Evolutionary conservation across 2,113 vertebrate genomes (phyloP).

Genomic region (Xerus inauris): DNA sequence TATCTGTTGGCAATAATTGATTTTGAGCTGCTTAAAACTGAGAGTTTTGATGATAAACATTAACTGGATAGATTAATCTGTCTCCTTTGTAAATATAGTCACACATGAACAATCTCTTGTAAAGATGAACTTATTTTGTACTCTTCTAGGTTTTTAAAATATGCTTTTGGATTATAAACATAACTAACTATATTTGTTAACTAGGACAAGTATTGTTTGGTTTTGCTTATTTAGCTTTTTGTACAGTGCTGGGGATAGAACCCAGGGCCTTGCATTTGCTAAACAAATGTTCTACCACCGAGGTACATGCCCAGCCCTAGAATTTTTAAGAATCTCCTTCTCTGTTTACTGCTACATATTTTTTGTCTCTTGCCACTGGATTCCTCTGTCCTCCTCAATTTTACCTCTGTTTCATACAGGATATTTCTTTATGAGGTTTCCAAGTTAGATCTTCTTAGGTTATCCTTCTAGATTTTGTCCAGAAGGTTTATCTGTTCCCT

Average conservation of each 20-base stretch:
- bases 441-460: not conserved
- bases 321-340: not conserved
- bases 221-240: not conserved
- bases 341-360: not conserved
- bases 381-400: not conserved
- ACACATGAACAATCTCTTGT: not conserved
- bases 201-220: not conserved
- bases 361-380: not conserved
- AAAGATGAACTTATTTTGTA: slow-evolving; percentile 21
- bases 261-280: not conserved
- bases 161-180: not conserved
- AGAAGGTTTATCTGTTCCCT: slow-evolving; percentile 3
- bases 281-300: not conserved
- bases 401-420: not conserved
- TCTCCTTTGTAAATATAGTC: slow-evolving; percentile 30
- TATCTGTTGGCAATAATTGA: slow-evolving; percentile 38
- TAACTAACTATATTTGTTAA: slow-evolving; percentile 31
- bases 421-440: slow-evolving; percentile 17
- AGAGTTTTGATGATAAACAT: slow-evolving; percentile 45
- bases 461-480: not conserved
- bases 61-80: not conserved
- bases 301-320: not conserved
- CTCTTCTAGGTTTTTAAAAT: not conserved
- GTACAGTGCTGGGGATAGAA: not conserved
- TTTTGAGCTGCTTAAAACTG: slow-evolving; percentile 43